phyloP scores from a whole-genome alignment of 1,140 invertebrate species.

The silkworm (Bombyx mori) region ASM3026992v2 NC_085116.1:12326001-12326500 shows the following conservation, averaged over 20 bases:
- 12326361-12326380: conserved; percentile 11
- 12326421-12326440: too few relatives aligned
- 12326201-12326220: conserved; percentile 21
- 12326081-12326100: too few relatives aligned
- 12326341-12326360: conserved; percentile 19
- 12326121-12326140: too few relatives aligned
- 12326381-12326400: conserved; percentile 9
- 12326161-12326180: not conserved
- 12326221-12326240: conserved; percentile 30
- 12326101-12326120: too few relatives aligned
- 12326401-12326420: conserved; percentile 1
- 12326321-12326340: conserved; percentile 32
- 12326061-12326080: too few relatives aligned
- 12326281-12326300: conserved; percentile 47
- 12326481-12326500: too few relatives aligned
- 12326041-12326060: too few relatives aligned
- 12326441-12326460: too few relatives aligned
- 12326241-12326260: conserved; percentile 33
- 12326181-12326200: conserved; percentile 16
- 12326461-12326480: too few relatives aligned
- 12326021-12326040: too few relatives aligned
- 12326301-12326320: conserved; percentile 44
- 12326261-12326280: conserved; percentile 47
- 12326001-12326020: too few relatives aligned
- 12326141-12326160: too few relatives aligned